Evolutionary conservation across 2,797 vertebrate species (phyloP).

Genomic region (Arctocebus calabarensis): DNA sequence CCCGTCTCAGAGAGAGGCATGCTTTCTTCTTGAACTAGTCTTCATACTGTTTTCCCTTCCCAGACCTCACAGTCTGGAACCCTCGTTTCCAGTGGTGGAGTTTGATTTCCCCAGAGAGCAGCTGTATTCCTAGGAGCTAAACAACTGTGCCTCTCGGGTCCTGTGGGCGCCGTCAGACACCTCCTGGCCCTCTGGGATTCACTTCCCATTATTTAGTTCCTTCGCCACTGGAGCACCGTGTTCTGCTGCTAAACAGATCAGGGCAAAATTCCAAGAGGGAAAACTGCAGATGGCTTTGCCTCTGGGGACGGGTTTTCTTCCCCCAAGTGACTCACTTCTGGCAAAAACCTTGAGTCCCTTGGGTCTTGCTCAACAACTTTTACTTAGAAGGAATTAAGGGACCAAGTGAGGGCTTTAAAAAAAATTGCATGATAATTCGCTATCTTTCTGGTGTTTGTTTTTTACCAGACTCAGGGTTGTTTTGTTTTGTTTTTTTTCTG

Average conservation of each 20-base stretch:
- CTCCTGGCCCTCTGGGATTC: neutral
- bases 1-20: neutral
- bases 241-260: neutral
- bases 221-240: rapidly evolving
- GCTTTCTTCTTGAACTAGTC: neutral
- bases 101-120: conserved; percentile 15
- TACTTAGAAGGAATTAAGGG: neutral
- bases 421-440: neutral
- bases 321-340: conserved; percentile 17
- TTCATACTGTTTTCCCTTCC: neutral
- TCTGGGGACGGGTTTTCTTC: neutral
- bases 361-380: neutral
- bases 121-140: neutral
- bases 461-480: neutral
- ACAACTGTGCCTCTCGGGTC: neutral
- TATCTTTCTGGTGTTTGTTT: neutral
- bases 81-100: neutral
- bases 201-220: conserved; percentile 32
- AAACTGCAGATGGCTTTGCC: neutral
- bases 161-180: rapidly evolving
- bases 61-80: neutral
- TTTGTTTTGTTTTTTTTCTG: neutral
- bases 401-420: neutral
- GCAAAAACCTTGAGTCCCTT: neutral
- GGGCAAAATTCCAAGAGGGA: conserved; percentile 55